These are phyloP conservation scores for Stomatorhinus ivindoensis DNA, from an alignment of 2,113 vertebrate genomes.

Conservation along the genomic window DNA sequence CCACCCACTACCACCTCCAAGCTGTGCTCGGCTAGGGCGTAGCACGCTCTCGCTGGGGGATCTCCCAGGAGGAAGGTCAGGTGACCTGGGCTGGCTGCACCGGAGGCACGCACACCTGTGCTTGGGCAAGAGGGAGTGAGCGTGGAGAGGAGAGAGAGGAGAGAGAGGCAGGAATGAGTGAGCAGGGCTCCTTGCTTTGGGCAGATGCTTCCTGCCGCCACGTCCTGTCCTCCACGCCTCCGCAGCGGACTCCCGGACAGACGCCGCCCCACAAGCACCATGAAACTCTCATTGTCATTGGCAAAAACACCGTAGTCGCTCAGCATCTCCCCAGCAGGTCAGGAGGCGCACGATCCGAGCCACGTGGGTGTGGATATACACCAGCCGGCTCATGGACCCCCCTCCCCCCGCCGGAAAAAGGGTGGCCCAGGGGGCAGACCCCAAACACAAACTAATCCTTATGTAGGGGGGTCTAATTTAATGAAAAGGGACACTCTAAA, in stretches of 20 bases:
- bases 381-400: not conserved
- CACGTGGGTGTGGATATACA: not conserved
- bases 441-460: not conserved
- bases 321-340: not conserved
- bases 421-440: not conserved
- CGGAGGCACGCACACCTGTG: too few species aligned
- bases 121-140: not conserved
- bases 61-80: slow-evolving; percentile 6
- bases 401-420: not conserved
- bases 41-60: not conserved
- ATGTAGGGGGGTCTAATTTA: not conserved
- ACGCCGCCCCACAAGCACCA: not conserved
- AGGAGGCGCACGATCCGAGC: not conserved
- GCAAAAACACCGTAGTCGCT: not conserved
- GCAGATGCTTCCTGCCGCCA: not conserved
- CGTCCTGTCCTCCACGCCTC: not conserved
- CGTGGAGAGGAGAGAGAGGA: not conserved
- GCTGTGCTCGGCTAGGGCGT: not conserved
- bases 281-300: not conserved
- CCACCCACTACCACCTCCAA: not conserved
- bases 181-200: not conserved
- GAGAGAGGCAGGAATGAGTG: not conserved
- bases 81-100: not conserved
- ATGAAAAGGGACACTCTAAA: not conserved
- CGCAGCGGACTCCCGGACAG: not conserved